Evolutionary conservation across 1,140 invertebrate genomes (phyloP), one percentile per base, ranked within the genome.

Genomic region (Heliconius hewitsoni): DNA sequence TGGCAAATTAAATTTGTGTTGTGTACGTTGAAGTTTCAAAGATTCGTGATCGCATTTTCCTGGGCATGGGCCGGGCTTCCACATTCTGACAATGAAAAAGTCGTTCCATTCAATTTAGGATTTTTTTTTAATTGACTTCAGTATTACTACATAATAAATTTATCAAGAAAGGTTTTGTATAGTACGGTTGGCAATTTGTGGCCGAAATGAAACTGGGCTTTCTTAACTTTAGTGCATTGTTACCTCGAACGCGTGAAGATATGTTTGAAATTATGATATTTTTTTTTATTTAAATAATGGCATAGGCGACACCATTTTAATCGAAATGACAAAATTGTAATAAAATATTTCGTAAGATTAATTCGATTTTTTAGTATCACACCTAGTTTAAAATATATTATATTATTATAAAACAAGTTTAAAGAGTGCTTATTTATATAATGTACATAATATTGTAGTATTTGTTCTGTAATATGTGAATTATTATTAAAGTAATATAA

Each of bases 341-440:
- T 46, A 27, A 73, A 37, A 73, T 46, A 73, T 46, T 37, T 73
- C 27, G 72, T 46, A 50, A 50, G 72, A 1, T 73, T 73, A 27
- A 50, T 46, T 66, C 9, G 72, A 73, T 23, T 73, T 39, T 23
- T 37, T 50, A 50, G 34, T 13, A 18, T 46, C 37, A 34, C 46
- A 60, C 19, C 3, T 60, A n/a, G 57, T 60, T n/a, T 60, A 9
- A 23, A 23, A 60, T 60, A 11, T n/a, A 27, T 42, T 42, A 42
- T 42, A 42, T 46, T 46, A 46, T 46, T 46, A 60, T 23, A 60
- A 60, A 60, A 19, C 5, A 55, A 60, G n/a, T 52, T 52, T 52
- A 19, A 23, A 30, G 18, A 30, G 9, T 30, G 9, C 9, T 66
- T 66, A 30, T 66, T 66, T 66, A 13, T 66, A 66, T 66, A 30